Percentiles rank a stretch among this genome's conserved stretches.
Evolutionary conservation across 2,113 vertebrate genomes (phyloP).

Genomic region (Megaceryle maxima): DNA sequence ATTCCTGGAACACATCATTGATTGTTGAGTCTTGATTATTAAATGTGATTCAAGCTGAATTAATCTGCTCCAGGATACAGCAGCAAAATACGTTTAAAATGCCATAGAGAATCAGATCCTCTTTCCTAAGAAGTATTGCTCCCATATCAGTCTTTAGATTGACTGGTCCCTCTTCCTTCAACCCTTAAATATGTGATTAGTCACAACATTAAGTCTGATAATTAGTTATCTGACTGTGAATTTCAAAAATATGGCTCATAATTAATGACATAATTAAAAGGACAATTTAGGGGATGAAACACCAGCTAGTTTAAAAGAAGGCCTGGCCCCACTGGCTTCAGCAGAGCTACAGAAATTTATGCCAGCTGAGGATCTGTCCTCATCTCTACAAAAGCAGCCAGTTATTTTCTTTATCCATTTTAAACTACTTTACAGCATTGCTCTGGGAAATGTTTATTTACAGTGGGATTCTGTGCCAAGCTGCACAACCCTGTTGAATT

Average conservation of each 20-base stretch:
- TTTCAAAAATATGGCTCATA: neutral
- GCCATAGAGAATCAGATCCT: neutral
- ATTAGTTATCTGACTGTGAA: neutral
- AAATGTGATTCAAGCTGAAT: neutral
- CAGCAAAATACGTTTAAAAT: neutral
- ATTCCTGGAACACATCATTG: neutral
- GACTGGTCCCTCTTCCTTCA: neutral
- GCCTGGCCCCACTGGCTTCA: neutral
- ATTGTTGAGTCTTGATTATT: neutral
- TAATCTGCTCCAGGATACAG: neutral
- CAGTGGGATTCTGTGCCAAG: neutral
- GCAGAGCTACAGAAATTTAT: neutral
- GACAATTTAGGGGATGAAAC: neutral
- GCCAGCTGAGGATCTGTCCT: neutral
- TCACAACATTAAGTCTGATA: neutral
- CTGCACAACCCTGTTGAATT: neutral
- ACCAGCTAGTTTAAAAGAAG: neutral
- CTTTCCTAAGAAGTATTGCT: neutral
- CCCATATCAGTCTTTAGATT: neutral
- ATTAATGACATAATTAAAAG: neutral
- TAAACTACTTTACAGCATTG: neutral
- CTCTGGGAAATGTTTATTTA: neutral
- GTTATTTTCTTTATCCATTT: neutral
- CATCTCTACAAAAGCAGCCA: neutral
- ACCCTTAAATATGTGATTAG: neutral